phyloP scores from a whole-genome alignment of 1,140 invertebrate species.

The Antheraea pernyi region DNA sequence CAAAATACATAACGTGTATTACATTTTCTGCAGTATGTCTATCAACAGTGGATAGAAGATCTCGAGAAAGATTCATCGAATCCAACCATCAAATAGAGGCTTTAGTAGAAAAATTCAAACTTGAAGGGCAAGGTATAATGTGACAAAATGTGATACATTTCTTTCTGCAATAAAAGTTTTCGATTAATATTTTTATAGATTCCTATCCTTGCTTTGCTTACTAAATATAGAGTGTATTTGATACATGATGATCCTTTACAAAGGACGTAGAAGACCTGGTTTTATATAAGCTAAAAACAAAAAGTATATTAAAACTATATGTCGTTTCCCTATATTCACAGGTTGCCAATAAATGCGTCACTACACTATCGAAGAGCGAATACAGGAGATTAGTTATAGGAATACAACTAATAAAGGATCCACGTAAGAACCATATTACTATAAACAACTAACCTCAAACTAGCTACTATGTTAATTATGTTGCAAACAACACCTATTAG shows the following conservation, averaged over 20 bases:
- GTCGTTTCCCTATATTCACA: constrained; percentile 21
- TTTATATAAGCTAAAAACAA: no score
- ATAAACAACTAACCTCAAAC: neutral
- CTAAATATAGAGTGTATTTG: no score
- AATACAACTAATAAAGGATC: constrained; percentile 93
- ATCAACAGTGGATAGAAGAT: constrained; percentile 93
- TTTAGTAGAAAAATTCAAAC: constrained; percentile 94
- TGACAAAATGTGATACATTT: no score
- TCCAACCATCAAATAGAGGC: constrained; percentile 95
- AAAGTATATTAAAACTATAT: no score
- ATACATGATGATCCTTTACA: no score
- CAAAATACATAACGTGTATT: neutral
- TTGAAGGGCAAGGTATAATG: constrained; percentile 82
- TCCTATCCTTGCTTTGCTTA: no score
- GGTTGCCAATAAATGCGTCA: constrained; percentile 89
- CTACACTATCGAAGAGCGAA: constrained; percentile 90
- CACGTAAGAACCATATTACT: constrained; percentile 75
- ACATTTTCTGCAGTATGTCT: constrained; percentile 85
- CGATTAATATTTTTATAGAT: no score
- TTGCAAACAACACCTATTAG: no score
- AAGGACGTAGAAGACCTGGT: no score
- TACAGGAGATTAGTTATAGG: constrained; percentile 91
- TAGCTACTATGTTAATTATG: no score
- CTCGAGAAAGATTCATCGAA: constrained; percentile 93
- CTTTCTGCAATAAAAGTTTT: no score